Evolutionary conservation across 2,113 vertebrate genomes (phyloP), one percentile per base, ranked within the genome.

Genomic region (Hystrix cristata): DNA sequence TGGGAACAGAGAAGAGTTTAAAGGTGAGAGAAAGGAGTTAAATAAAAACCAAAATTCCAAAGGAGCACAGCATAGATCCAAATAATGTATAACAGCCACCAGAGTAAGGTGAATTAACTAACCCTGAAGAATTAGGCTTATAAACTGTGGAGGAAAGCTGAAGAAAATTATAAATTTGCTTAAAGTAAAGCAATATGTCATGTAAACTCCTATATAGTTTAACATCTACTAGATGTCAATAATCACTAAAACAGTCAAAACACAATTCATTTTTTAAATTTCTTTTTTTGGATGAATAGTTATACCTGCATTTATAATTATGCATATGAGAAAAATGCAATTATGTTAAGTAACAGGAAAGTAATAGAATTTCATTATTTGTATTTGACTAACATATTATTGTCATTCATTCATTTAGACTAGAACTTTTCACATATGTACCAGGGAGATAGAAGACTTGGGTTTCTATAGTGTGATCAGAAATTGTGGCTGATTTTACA

Each of bases 91-190:
- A 86, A 92, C 23, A 95, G 76, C 53, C 71, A 86, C 86, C 60
- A 55, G 76, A 67, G 76, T 80, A 97, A 94, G 95, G 82, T 69
- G 51, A 94, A 95, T 94, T 97, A 95, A 97, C 91, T 92, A 90
- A 92, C 81, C 88, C 48, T 97, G 88, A 95, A 94, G 96, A 95
- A 81, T 95, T 71, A 91, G 64, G 55, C 71, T 94, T 23, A 15
- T 93, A 67, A 96, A 78, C 7, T 69, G 1, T 82, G 38, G 48
- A 65, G 62, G 84, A 93, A 96, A 95, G 65, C 43, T 72, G 78
- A 86, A 88, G 87, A 94, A 97, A 96, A 97, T 78, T 90, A 90
- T 59, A 97, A 95, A 92, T 94, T 96, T 96, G 79, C 74, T 97
- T 92, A 88, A 96, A 92, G 48, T 55, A 93, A 95, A 97, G 65